Percentiles rank a stretch among this genome's conserved stretches.
These are phyloP conservation scores for Platyrinchus mystaceus DNA, from an alignment of 2,797 vertebrate genomes.

Conservation along the genomic window DNA sequence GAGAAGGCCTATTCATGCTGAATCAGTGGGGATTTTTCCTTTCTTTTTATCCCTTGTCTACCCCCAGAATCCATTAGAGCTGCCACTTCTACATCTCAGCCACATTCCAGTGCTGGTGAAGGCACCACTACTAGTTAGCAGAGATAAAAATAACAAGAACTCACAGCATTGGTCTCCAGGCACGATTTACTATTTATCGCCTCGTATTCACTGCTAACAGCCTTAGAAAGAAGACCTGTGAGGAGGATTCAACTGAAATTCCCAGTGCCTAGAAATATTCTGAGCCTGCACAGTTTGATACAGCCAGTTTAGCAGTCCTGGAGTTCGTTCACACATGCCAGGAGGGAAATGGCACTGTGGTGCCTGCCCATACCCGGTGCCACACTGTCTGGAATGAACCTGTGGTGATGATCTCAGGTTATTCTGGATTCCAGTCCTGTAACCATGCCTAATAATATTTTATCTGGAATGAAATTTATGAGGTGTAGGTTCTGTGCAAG, in stretches of 20 bases:
- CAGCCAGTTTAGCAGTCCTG: neutral
- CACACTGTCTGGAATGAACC: neutral
- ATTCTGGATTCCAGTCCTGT: neutral
- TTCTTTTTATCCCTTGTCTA: neutral
- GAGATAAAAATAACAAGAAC: neutral
- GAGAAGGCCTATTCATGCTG: neutral
- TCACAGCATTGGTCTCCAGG: neutral
- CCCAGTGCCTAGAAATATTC: neutral
- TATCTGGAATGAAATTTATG: neutral
- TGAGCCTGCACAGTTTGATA: neutral
- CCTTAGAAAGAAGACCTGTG: neutral
- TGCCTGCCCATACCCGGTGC: neutral
- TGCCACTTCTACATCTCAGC: neutral
- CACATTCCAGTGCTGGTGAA: neutral
- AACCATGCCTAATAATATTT: neutral
- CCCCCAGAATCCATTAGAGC: neutral
- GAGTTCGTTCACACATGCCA: neutral
- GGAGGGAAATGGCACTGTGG: neutral
- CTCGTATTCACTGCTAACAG: neutral
- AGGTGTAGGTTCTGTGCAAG: neutral
- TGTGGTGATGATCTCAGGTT: neutral
- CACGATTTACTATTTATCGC: neutral
- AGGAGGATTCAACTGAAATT: neutral
- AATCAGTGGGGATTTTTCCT: neutral
- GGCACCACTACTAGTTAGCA: neutral